phyloP scores from a whole-genome alignment of 92 coral and sea anemone species.

The Palythoa heliodiscus region DNA sequence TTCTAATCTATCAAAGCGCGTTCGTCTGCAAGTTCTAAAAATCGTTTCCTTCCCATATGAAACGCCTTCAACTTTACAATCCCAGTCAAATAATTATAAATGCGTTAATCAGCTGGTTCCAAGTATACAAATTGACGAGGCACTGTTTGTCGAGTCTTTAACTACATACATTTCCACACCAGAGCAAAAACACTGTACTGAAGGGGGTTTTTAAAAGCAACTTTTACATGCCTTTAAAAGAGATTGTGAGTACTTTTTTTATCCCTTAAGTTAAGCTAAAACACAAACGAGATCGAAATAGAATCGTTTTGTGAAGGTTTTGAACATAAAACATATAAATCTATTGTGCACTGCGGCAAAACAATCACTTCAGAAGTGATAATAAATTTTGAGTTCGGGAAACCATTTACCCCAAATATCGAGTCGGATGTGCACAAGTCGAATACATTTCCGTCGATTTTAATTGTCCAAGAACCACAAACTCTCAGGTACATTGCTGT shows the following conservation, averaged over 20 bases:
- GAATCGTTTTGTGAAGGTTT: not conserved
- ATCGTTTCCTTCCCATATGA: not conserved
- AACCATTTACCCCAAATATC: not conserved
- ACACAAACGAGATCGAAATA: not conserved
- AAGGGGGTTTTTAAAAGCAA: not conserved
- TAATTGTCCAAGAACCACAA: not conserved
- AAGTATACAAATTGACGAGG: not conserved
- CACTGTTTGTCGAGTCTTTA: not conserved
- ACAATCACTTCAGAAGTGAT: not conserved
- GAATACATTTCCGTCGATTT: not conserved
- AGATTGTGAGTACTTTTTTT: not conserved
- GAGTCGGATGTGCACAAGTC: not conserved
- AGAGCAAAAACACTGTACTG: not conserved
- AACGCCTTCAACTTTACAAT: not conserved
- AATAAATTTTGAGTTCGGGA: not conserved
- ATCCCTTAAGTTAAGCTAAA: not conserved
- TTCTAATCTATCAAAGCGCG: not conserved
- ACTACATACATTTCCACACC: not conserved
- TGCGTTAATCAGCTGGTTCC: not conserved
- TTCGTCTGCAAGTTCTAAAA: not conserved
- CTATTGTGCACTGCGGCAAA: not conserved
- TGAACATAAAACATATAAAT: not conserved
- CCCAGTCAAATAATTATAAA: not conserved
- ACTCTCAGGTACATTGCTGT: not conserved
- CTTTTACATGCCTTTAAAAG: not conserved